Conservation (phyloP, 2,113 vertebrate species). For the human (Homo sapiens) region DNA sequence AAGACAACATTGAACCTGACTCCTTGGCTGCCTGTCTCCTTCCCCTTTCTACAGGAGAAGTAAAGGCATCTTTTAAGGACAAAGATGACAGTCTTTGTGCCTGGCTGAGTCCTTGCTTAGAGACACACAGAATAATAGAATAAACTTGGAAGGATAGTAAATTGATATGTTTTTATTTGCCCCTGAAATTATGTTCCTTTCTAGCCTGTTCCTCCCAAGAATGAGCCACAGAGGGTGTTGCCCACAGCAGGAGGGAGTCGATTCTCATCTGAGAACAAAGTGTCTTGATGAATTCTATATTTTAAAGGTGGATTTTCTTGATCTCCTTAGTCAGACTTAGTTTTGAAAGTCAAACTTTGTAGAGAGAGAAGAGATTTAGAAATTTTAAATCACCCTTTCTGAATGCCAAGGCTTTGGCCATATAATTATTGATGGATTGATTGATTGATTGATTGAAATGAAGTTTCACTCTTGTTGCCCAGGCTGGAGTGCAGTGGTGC, state of each 20-base stretch:
- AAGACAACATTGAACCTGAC: background rate
- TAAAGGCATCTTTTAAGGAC: background rate
- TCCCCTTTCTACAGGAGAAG: background rate
- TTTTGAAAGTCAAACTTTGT: background rate
- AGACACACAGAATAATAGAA: background rate
- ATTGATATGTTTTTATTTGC: rapidly evolving
- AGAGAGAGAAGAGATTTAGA: background rate
- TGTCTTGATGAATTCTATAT: background rate
- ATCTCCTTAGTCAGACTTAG: background rate
- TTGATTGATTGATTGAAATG: too few species aligned
- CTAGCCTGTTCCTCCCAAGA: background rate
- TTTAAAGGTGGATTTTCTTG: background rate
- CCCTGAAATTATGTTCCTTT: background rate
- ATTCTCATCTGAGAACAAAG: background rate
- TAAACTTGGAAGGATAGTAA: background rate
- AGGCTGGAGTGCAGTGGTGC: too few species aligned
- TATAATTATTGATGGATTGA: too few species aligned
- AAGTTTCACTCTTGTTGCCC: too few species aligned
- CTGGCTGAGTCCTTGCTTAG: background rate
- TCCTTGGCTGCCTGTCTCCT: background rate
- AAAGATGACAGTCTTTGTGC: background rate
- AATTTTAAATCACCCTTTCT: background rate
- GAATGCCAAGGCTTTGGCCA: background rate
- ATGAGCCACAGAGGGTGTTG: too few species aligned
- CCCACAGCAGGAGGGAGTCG: too few species aligned